phyloP scores from a whole-genome alignment of 2,888 invertebrate species.

The Chromoteleia sp. region DNA sequence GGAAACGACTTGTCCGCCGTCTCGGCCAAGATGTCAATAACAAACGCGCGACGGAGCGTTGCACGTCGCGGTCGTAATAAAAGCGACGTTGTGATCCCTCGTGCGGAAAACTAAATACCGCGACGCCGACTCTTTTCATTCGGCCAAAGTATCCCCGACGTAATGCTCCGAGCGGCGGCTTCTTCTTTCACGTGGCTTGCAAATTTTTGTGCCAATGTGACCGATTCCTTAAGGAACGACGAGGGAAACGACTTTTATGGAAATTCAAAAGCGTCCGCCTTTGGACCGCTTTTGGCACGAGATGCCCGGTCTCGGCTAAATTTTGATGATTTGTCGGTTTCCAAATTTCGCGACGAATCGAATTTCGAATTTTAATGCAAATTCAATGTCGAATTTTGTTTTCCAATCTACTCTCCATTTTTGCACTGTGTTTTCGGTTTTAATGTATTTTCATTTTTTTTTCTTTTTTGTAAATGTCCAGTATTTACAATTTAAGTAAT shows the following conservation, averaged over 20 bases:
- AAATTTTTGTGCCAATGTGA: slow-evolving; percentile 59
- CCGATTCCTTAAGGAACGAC: slow-evolving; percentile 31
- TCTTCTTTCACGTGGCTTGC: slow-evolving; percentile 36
- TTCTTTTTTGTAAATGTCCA: too few species aligned
- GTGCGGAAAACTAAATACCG: slow-evolving; percentile 59
- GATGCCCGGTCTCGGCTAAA: neutral
- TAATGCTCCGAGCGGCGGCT: too few species aligned
- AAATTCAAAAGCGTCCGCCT: slow-evolving; percentile 35
- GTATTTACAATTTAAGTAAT: too few species aligned
- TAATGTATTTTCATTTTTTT: too few species aligned
- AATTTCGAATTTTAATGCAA: slow-evolving; percentile 5
- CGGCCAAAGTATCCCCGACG: too few species aligned
- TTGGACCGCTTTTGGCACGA: slow-evolving; percentile 32
- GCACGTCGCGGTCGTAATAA: slow-evolving; percentile 48
- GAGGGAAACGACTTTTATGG: slow-evolving; percentile 38
- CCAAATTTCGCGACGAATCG: slow-evolving; percentile 10
- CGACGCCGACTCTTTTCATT: slow-evolving; percentile 14
- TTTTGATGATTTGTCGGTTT: slow-evolving; percentile 34
- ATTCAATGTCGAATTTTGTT: neutral
- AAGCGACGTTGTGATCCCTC: slow-evolving; percentile 46
- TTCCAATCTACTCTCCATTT: too few species aligned
- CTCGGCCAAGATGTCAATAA: slow-evolving; percentile 42
- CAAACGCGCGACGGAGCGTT: slow-evolving; percentile 38
- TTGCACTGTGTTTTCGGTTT: too few species aligned
- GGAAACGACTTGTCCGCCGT: slow-evolving; percentile 31